A percentile compares a stretch with the other conserved stretches of the same genome.
These are phyloP conservation scores for Margarornis squamiger DNA, from an alignment of 2,797 vertebrate species.

Conservation along the genomic window DNA sequence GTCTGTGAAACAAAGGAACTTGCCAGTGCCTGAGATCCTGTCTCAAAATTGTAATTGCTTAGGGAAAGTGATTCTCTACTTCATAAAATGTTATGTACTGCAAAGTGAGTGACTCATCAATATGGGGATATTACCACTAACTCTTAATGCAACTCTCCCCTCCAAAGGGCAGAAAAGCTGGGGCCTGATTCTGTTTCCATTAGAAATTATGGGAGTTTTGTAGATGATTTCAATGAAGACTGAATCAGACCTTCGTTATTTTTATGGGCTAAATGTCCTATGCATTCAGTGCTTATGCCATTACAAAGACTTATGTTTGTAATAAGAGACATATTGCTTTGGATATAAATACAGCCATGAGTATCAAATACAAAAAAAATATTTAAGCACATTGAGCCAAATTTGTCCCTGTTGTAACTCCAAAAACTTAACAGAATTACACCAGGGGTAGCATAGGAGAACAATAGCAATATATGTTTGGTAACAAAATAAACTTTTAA, in stretches of 20 bases:
- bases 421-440: background rate
- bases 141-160: slow-evolving; percentile 26
- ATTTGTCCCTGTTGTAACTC: slow-evolving; percentile 35
- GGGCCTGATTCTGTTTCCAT: slow-evolving; percentile 49
- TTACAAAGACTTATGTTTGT: slow-evolving; percentile 68
- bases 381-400: slow-evolving; percentile 32
- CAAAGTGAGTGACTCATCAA: slow-evolving; percentile 69
- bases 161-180: slow-evolving; percentile 41
- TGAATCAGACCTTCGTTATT: slow-evolving; percentile 54
- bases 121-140: slow-evolving; percentile 69
- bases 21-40: slow-evolving; percentile 50
- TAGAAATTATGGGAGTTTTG: slow-evolving; percentile 43
- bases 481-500: background rate
- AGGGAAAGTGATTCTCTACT: slow-evolving; percentile 76
- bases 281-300: slow-evolving; percentile 44
- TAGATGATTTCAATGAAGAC: slow-evolving; percentile 39
- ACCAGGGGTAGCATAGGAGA: background rate
- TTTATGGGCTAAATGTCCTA: slow-evolving; percentile 64
- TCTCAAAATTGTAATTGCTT: slow-evolving; percentile 77
- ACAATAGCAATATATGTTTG: background rate
- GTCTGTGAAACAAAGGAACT: slow-evolving; percentile 59
- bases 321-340: slow-evolving; percentile 67
- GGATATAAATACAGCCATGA: slow-evolving; percentile 26
- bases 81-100: slow-evolving; percentile 76
- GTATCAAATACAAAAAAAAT: slow-evolving; percentile 25